Evolutionary conservation across 2,888 invertebrate genomes (phyloP).

Genomic region (Drosophila anomelani): DNA sequence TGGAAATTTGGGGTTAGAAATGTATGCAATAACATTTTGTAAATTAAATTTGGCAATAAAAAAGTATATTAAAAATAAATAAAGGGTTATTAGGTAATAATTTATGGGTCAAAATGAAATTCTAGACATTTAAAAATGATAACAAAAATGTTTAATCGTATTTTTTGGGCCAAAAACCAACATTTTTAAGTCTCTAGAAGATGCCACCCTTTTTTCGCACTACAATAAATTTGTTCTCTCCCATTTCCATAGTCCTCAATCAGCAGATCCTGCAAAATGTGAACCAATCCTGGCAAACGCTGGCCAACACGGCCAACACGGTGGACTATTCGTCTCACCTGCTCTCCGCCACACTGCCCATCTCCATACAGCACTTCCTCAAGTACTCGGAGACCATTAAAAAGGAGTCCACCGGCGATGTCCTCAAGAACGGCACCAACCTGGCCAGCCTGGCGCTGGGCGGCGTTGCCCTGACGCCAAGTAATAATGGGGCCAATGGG

Average conservation of each 20-base stretch:
- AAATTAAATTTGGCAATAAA: not conserved
- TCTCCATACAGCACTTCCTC: conserved; percentile 85
- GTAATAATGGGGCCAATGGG: conserved; percentile 74
- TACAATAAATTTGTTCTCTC: not conserved
- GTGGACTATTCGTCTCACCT: conserved; percentile 85
- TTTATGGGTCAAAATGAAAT: not conserved
- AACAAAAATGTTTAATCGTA: not conserved
- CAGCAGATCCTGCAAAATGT: conserved; percentile 85
- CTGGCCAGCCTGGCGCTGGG: conserved; percentile 84
- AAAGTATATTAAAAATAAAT: not conserved
- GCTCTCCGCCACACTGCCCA: conserved; percentile 85
- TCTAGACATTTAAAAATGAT: not conserved
- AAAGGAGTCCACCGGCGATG: conserved; percentile 85
- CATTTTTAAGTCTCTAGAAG: not conserved
- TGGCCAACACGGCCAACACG: conserved; percentile 85
- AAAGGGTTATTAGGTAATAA: not conserved
- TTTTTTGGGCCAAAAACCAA: not conserved
- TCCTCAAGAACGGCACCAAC: conserved; percentile 84
- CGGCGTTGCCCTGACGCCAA: conserved; percentile 81
- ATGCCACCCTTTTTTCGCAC: not conserved
- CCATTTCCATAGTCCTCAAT: conserved; percentile 80
- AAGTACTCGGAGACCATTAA: conserved; percentile 85
- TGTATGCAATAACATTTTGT: not conserved
- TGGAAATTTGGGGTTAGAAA: too few relatives aligned
- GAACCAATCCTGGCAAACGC: conserved; percentile 85